Evolutionary conservation across 2,797 vertebrate genomes (phyloP).

Genomic region (Schizothorax lantsangensis): DNA sequence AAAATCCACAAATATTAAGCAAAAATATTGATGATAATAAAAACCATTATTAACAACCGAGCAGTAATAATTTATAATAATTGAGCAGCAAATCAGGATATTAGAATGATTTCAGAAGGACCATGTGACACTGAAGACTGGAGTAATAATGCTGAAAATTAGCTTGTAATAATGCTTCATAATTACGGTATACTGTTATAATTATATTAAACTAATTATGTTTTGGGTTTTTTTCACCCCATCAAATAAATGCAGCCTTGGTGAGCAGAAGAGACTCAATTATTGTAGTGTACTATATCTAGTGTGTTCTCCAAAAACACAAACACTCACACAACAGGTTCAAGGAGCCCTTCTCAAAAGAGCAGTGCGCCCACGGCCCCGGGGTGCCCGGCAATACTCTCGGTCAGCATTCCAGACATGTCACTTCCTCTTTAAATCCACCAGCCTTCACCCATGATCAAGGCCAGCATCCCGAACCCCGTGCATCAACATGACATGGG

Average conservation of each 20-base stretch:
- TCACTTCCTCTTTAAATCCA: conserved; percentile 76
- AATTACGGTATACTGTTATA: background rate
- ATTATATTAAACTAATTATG: background rate
- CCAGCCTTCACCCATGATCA: conserved; percentile 65
- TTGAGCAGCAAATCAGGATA: background rate
- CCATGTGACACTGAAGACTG: background rate
- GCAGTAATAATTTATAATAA: background rate
- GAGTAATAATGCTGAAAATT: background rate
- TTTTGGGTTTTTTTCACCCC: background rate
- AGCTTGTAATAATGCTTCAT: background rate
- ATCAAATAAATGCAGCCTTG: background rate
- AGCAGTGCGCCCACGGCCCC: conserved; percentile 26
- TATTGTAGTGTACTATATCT: background rate
- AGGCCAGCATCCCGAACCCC: conserved; percentile 64
- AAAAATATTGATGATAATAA: background rate
- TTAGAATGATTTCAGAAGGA: background rate
- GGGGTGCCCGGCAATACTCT: conserved; percentile 60
- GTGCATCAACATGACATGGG: conserved; percentile 74
- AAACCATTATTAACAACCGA: background rate
- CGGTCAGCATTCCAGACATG: conserved; percentile 79
- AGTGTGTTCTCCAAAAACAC: background rate
- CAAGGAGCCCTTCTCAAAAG: conserved; percentile 46
- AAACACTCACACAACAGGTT: conserved; percentile 25
- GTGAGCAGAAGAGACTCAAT: background rate
- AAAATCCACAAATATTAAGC: background rate